Evolutionary conservation across 1,140 invertebrate species (phyloP).

Genomic region (Condylostylus longicornis): DNA sequence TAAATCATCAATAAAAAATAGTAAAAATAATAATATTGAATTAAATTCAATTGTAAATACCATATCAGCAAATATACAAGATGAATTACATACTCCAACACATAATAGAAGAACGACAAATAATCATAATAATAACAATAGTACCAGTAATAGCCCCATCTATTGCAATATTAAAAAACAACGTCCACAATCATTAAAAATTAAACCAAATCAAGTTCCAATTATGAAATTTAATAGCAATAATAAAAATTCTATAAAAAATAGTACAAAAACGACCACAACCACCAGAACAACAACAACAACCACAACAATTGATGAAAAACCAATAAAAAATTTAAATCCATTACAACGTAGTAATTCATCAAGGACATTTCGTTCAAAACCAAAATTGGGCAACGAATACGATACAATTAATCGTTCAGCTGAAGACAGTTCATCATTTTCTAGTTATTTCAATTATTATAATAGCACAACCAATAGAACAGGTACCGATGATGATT

Average conservation of each 20-base stretch:
- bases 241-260: conserved; percentile 1
- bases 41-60: not conserved
- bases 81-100: too few species aligned
- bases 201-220: too few species aligned
- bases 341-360: conserved; percentile 24
- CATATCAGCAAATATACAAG: too few species aligned
- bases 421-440: too few species aligned
- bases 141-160: conserved; percentile 9
- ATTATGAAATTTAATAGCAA: conserved; percentile 5
- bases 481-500: conserved; percentile 17
- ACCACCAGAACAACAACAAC: not conserved
- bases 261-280: conserved; percentile 7
- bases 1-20: conserved; percentile 1
- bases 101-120: not conserved
- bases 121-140: not conserved
- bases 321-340: too few species aligned
- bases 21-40: too few species aligned
- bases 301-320: conserved; percentile 4
- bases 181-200: conserved; percentile 20
- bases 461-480: conserved; percentile 4
- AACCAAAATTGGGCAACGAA: conserved; percentile 16
- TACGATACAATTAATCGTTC: conserved; percentile 24
- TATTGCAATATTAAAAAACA: conserved; percentile 16
- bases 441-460: conserved; percentile 19
- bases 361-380: conserved; percentile 25